Evolutionary conservation across 1,140 invertebrate genomes (phyloP), one percentile per base, ranked within the genome.

Genomic region (Chymomyza costata): DNA sequence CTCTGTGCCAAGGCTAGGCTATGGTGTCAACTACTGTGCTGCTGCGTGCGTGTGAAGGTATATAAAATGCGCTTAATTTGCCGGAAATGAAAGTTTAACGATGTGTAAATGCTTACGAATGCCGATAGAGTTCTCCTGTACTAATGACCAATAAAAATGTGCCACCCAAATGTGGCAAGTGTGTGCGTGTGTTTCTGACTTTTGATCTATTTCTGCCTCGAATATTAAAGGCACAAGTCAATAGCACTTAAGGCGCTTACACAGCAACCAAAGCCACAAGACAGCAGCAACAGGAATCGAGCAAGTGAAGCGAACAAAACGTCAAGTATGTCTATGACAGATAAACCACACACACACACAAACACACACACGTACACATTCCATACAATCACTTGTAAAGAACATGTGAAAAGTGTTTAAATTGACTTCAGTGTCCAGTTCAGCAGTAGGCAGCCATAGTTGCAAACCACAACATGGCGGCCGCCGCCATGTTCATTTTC

Each of bases 81-180:
- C 73, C 73, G 73, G 73, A 80, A 80, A 80, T 80, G 73, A 80
- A 80, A 81, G 73, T 80, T 80, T 81, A 80, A 80, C 73, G 73
- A 80, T 81, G 73, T 80, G 73, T 80, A 80, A 80, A 80, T 80
- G 73, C 73, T 80, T 80, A 80, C 73, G 74, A 81, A 80, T 73
- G 68, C 74, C 74, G 73, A 80, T 80, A 80, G 68, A 80, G 68
- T 64, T n/a, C n/a, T n/a, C 67, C 68, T 64, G 49, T 67, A 80
- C 73, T 80, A 80, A 80, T 80, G 73, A 80, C 73, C 73, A 80
- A 80, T 80, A 80, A 80, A 78, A 80, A 80, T 78, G 74, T 80
- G 55, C 63, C 67, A 53, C 40, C 73, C 10, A 16, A 38, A 38
- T 14, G 10, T 32, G 14, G 21, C 17, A 37, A 30, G 17, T 50